A percentile compares a stretch with the other conserved stretches of the same genome.
These are phyloP conservation scores for Meloidogyne exigua DNA, from an alignment of 1,140 invertebrate species.

Conservation along the genomic window DNA sequence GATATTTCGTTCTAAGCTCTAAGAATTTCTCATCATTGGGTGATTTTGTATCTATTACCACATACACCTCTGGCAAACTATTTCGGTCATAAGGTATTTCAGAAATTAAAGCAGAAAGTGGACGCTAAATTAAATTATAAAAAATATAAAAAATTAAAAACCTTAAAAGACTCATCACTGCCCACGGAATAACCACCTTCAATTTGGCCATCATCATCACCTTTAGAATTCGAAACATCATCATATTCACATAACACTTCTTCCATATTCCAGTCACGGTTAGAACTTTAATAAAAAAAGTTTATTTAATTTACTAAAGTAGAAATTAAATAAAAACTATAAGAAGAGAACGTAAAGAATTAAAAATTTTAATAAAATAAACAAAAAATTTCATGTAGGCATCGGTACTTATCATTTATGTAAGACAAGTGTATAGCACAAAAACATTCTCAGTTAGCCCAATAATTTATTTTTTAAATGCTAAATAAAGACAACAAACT, in stretches of 20 bases:
- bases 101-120: neutral
- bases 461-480: no score
- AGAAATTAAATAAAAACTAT: no score
- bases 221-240: neutral
- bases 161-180: neutral
- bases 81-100: neutral
- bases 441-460: no score
- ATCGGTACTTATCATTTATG: no score
- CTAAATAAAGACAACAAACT: no score
- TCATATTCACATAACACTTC: neutral
- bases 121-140: neutral
- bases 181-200: slow-evolving; percentile 6
- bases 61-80: neutral
- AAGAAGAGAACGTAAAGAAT: no score
- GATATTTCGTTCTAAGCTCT: neutral
- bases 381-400: no score
- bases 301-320: no score
- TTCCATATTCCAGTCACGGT: slow-evolving; percentile 6
- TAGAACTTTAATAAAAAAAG: neutral
- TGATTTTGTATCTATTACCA: slow-evolving; percentile 3
- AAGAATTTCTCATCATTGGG: neutral
- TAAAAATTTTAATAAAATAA: no score
- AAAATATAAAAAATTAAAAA: neutral
- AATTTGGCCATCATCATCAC: neutral
- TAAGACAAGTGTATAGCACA: no score